phyloP scores from a whole-genome alignment of 2,888 invertebrate species.

The Andricus quercusramuli region DNA sequence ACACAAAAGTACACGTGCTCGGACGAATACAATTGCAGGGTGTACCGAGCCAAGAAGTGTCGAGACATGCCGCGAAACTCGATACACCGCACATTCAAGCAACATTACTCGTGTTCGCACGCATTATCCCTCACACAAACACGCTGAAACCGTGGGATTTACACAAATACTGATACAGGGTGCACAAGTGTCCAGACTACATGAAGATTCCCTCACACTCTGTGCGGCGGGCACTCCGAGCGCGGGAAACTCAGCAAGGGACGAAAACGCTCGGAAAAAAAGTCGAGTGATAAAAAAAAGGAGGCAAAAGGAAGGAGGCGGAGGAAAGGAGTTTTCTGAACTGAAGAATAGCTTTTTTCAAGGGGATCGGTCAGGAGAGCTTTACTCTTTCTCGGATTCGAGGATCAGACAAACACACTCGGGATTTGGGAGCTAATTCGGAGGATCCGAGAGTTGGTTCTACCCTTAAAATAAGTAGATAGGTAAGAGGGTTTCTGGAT shows the following conservation, averaged over 20 bases:
- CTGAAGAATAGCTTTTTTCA: neutral
- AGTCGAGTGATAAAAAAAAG: neutral
- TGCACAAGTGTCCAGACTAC: constrained; percentile 19
- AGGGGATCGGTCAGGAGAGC: constrained; percentile 26
- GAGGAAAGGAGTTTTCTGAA: constrained; percentile 2
- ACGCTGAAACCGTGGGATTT: constrained; percentile 29
- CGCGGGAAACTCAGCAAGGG: neutral
- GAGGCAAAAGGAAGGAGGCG: neutral
- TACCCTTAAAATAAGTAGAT: too few relatives aligned
- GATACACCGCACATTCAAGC: constrained; percentile 34
- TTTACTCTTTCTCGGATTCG: constrained; percentile 17
- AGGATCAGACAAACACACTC: constrained; percentile 13
- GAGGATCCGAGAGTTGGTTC: neutral
- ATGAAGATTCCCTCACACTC: constrained; percentile 24
- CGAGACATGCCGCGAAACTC: constrained; percentile 40
- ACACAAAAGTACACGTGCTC: constrained; percentile 40
- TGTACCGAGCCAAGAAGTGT: constrained; percentile 40
- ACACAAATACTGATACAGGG: neutral
- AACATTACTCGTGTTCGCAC: constrained; percentile 32
- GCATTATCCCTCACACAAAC: constrained; percentile 25
- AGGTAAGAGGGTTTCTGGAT: too few relatives aligned
- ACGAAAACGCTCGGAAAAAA: constrained; percentile 15
- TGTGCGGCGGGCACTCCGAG: neutral
- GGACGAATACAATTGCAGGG: constrained; percentile 34
- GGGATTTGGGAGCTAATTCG: constrained; percentile 24